Evolutionary conservation across 2,888 invertebrate species (phyloP), one percentile per base, ranked within the genome.

Genomic region (Hypolimnas misippus): DNA sequence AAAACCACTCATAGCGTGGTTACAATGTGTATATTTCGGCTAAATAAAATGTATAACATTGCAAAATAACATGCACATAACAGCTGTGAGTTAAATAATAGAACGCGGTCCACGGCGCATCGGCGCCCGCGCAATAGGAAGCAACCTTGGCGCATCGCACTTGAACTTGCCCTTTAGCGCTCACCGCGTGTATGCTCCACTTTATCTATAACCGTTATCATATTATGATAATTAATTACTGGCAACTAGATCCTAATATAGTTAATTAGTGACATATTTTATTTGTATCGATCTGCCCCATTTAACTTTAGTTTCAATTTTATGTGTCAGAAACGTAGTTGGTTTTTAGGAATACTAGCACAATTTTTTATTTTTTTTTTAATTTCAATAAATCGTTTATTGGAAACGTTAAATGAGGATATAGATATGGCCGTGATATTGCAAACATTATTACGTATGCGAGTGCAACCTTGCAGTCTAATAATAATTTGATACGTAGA

Each of bases 391-490:
- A 33, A 42, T 40, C n/a, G n/a, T n/a, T 10, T 12, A 35, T 46
- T 21, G n/a, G 17, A 17, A 57, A 46, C 14, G 10, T 31, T 14
- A 29, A 25, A 56, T 46, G 7, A 52, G 35, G 59, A 42, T 65
- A 60, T 56, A 57, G 68, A 73, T 73, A 72, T 68, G 67, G 61
- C 69, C 69, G 68, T 72, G 68, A 70, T 72, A 71, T 70, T 70
- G 69, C 70, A 63, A 67, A 68, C 64, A 46, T 46, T 68, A 70
- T 66, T 67, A 67, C 63, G 69, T 73, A 76, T 76, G 73, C 73
- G 69, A 80, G 75, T 82, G 82, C 81, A 85, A 87, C 90, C 90
- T 89, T 89, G 90, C 77, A 76, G 74, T 81, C 87, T 90, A 91
- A 85, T 87, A 86, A 87, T 90, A 91, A 79, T 81, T 81, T 79